Base-by-base conservation (phyloP, 1,140 invertebrate genomes). In the Drosophila albomicans region DNA sequence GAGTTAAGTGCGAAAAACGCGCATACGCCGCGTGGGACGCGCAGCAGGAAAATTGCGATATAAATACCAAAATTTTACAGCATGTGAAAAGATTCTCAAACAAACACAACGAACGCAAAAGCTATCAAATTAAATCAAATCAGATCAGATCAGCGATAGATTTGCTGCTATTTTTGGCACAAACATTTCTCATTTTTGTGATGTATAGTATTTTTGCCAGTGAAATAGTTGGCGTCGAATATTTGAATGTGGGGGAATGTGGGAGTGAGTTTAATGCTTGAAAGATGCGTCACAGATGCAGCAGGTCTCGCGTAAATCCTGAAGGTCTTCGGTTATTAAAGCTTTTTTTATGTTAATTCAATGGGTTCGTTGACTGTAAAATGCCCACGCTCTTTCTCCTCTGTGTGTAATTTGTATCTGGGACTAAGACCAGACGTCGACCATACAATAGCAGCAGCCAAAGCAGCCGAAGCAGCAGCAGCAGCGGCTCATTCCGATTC, bases 1-100 rank as follows among this genome's bases (percentile, higher is more conserved):
- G 85, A 85, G 81, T 73, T 76, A 89, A 79, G 84, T 88, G 85
- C 72, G 81, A 89, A 89, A 89, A 89, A 89, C 85, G 71, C 72
- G 75, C 66, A 89, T 79, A 89, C 85, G 75, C 75, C 78, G 81
- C 74, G 84, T 88, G 77, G 84, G 77, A 59, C 38, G 69, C 52
- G 43, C 65, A 63, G 45, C 63, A 3, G 7, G 35, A 38, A 75
- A 75, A 71, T 56, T 62, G 71, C 71, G 71, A 67, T 85, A 75
- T 78, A 87, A 79, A 79, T 82, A 78, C 66, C 64, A 41, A 58
- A 16, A 75, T 70, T 67, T 79, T 80, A 87, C 69, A 85, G 51
- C 65, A 28, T 8, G 15, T 20, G n/a, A 30, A 62, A 49, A 61
- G 51, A 65, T 82, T 76, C 32, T 71, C 54, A 68, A 67, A 66